phyloP scores from a whole-genome alignment of 2,797 vertebrate species.

The Esox lucius region DNA sequence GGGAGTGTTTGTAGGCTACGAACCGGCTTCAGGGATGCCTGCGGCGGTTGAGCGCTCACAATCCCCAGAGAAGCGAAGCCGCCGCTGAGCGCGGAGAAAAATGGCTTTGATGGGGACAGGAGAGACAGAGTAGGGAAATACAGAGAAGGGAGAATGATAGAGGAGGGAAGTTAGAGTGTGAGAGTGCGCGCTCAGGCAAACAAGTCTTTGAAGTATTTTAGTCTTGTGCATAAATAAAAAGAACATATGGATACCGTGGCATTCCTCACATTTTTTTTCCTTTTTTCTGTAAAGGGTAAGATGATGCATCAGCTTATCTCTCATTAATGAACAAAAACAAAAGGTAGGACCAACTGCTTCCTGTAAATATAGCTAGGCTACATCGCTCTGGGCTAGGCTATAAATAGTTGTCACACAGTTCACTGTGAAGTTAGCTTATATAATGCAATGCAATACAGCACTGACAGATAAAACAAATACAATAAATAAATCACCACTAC shows the following conservation, averaged over 20 bases:
- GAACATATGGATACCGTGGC: conserved; percentile 16
- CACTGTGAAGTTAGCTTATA: background rate
- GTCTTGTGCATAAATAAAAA: conserved; percentile 45
- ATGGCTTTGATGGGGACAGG: conserved; percentile 61
- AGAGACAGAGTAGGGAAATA: conserved; percentile 58
- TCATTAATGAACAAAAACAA: conserved; percentile 39
- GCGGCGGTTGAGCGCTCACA: conserved; percentile 63
- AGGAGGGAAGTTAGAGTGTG: conserved; percentile 19
- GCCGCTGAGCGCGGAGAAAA: conserved; percentile 62
- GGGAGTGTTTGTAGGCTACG: conserved; percentile 70
- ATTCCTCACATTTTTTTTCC: background rate
- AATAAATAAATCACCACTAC: conserved; percentile 69
- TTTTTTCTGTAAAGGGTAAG: conserved; percentile 8
- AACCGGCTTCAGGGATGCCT: conserved; percentile 74
- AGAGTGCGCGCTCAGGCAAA: conserved; percentile 44
- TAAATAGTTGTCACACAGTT: background rate
- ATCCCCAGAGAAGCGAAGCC: conserved; percentile 67
- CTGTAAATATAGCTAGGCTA: background rate
- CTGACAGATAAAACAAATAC: conserved; percentile 60
- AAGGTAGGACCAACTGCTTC: background rate
- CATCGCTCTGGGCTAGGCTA: background rate
- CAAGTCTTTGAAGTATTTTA: conserved; percentile 44
- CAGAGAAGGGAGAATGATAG: conserved; percentile 29
- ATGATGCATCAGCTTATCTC: conserved; percentile 27
- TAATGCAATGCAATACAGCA: conserved; percentile 65